Percentiles rank a stretch among this genome's conserved stretches.
Evolutionary conservation across 2,888 invertebrate species (phyloP).

Genomic region (Myopa testacea): DNA sequence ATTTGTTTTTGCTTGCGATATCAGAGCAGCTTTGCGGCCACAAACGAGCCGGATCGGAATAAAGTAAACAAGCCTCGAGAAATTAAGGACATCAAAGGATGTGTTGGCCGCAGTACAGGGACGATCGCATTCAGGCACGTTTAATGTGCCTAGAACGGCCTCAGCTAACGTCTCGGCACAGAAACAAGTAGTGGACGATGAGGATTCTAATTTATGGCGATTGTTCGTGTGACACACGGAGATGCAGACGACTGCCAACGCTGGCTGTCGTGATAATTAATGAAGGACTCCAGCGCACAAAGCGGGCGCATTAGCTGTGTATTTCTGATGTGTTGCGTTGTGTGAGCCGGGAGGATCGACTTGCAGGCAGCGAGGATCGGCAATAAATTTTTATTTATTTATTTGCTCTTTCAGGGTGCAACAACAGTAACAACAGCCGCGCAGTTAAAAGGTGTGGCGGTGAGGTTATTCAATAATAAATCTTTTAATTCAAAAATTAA

Average conservation of each 20-base stretch:
- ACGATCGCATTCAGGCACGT: neutral
- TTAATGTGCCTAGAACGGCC: neutral
- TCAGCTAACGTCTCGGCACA: neutral
- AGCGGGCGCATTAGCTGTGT: slow-evolving; percentile 18
- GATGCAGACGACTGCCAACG: neutral
- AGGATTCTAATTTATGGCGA: slow-evolving; percentile 36
- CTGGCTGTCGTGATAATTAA: slow-evolving; percentile 30
- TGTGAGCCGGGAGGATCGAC: neutral
- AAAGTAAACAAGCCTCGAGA: slow-evolving; percentile 5
- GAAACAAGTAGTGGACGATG: neutral
- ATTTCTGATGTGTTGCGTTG: neutral
- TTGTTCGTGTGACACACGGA: slow-evolving; percentile 36
- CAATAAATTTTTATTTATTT: slow-evolving; percentile 20
- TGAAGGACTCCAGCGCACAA: slow-evolving; percentile 28
- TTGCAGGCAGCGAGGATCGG: slow-evolving; percentile 2
- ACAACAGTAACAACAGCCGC: neutral
- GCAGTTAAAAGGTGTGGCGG: slow-evolving; percentile 18
- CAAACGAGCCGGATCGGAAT: slow-evolving; percentile 4
- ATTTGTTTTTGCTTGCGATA: neutral
- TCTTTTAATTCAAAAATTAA: slow-evolving; percentile 28
- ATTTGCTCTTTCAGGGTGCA: neutral
- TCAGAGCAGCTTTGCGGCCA: neutral
- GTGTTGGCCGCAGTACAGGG: neutral
- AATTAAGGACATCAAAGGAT: slow-evolving; percentile 6
- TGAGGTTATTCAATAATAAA: slow-evolving; percentile 26